phyloP scores from a whole-genome alignment of 1,140 invertebrate species.

The Bombus breviceps region DNA sequence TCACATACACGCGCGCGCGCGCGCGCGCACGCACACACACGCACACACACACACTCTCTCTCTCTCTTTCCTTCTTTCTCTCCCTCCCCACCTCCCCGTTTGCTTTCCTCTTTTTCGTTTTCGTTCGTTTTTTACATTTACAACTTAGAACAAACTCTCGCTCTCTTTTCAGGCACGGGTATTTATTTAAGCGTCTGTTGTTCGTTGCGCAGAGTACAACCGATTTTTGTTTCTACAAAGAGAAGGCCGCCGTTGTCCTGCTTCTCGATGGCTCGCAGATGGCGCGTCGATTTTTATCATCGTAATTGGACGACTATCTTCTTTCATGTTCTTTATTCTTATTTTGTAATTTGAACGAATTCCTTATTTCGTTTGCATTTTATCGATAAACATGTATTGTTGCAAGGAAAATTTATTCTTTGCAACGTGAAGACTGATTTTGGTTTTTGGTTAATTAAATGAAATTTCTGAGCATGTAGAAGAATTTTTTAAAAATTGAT shows the following conservation, averaged over 20 bases:
- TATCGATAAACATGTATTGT: neutral
- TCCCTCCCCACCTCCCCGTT: too few relatives aligned
- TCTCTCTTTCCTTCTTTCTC: too few relatives aligned
- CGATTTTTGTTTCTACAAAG: neutral
- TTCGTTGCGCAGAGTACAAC: neutral
- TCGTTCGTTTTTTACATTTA: neutral
- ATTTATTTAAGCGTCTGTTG: slow-evolving; percentile 25
- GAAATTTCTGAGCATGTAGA: neutral
- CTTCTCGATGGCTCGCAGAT: neutral
- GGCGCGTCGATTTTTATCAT: slow-evolving; percentile 7
- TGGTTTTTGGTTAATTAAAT: neutral
- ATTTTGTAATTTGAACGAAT: neutral
- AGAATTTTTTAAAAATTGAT: neutral
- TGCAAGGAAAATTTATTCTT: neutral
- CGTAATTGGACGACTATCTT: neutral
- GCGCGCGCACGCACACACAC: accelerated
- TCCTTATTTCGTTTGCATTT: neutral
- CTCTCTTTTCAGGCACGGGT: neutral
- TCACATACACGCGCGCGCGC: accelerated
- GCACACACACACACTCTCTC: accelerated
- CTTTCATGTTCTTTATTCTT: neutral
- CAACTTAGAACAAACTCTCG: slow-evolving; percentile 21
- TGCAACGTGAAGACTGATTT: neutral
- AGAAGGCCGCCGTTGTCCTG: neutral
- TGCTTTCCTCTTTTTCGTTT: neutral